Percentiles rank a stretch among this genome's conserved stretches.
phyloP scores from a whole-genome alignment of 1,140 invertebrate species.

The Himalopsyche phryganea region DNA sequence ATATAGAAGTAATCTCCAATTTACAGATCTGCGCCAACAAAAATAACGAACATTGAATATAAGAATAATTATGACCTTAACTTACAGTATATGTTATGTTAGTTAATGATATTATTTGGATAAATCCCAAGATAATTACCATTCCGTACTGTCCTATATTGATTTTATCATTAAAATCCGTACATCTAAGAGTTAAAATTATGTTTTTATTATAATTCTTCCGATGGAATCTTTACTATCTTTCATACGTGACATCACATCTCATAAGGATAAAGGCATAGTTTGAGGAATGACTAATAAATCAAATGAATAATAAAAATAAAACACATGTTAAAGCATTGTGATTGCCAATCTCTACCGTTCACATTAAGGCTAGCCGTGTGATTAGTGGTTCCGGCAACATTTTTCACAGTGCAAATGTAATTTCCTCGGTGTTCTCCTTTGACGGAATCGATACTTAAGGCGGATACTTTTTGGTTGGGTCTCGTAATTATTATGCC shows the following conservation, averaged over 20 bases:
- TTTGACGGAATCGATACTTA: conserved; percentile 66
- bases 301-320: conserved; percentile 21
- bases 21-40: too few relatives aligned
- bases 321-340: background rate
- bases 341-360: conserved; percentile 48
- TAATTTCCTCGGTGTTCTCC: conserved; percentile 71
- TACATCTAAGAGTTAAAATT: too few relatives aligned
- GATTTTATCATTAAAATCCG: too few relatives aligned
- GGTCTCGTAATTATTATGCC: conserved; percentile 62
- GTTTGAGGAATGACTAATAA: conserved; percentile 62
- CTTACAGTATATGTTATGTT: too few relatives aligned
- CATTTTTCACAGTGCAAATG: conserved; percentile 66
- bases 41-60: too few relatives aligned
- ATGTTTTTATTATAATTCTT: too few relatives aligned
- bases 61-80: too few relatives aligned
- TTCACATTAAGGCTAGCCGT: conserved; percentile 66
- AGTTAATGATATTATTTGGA: too few relatives aligned
- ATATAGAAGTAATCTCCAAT: too few relatives aligned
- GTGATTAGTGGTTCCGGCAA: conserved; percentile 59
- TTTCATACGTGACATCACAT: conserved; percentile 59
- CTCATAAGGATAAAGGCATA: conserved; percentile 64
- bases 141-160: too few relatives aligned
- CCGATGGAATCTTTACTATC: too few relatives aligned
- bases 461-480: conserved; percentile 59
- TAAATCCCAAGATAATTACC: too few relatives aligned